Conservation (phyloP, 2,888 invertebrate species). For the Caenorhabditis auriculariae region DNA sequence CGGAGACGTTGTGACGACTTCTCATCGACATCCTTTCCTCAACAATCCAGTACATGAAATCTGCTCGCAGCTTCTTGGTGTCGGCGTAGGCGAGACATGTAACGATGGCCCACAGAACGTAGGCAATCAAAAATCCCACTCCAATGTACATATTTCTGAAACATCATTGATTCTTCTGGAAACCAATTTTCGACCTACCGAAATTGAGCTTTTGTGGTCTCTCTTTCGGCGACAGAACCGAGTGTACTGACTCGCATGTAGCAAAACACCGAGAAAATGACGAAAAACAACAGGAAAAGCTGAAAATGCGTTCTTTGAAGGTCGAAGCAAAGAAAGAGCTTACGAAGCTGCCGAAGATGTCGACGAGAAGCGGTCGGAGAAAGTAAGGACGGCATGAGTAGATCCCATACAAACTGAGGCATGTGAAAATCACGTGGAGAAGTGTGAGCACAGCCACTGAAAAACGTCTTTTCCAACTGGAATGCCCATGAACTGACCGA, state of each 20-base stretch:
- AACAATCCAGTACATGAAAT: constrained; percentile 56
- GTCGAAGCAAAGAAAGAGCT: not conserved
- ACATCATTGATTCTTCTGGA: too few relatives aligned
- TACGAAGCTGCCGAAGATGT: constrained; percentile 37
- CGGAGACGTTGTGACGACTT: constrained; percentile 38
- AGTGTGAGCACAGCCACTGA: constrained; percentile 31
- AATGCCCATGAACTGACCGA: constrained; percentile 13
- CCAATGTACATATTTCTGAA: constrained; percentile 40
- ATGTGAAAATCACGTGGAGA: constrained; percentile 38
- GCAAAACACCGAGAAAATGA: constrained; percentile 30
- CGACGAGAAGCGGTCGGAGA: constrained; percentile 40
- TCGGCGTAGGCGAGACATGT: constrained; percentile 36
- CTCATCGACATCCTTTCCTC: constrained; percentile 47
- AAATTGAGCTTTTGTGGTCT: constrained; percentile 36
- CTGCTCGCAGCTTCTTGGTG: constrained; percentile 44
- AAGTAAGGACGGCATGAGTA: constrained; percentile 42
- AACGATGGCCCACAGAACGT: constrained; percentile 40
- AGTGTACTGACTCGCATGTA: constrained; percentile 34
- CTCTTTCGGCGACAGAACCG: constrained; percentile 32
- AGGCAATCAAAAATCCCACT: constrained; percentile 40
- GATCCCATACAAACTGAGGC: constrained; percentile 40
- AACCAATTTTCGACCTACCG: constrained; percentile 10
- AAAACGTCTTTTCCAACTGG: constrained; percentile 14
- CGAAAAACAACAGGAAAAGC: constrained; percentile 30
- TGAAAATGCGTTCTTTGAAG: constrained; percentile 8